Evolutionary conservation across 1,140 invertebrate genomes (phyloP), one percentile per base, ranked within the genome.

Genomic region (Oryzaephilus surinamensis): DNA sequence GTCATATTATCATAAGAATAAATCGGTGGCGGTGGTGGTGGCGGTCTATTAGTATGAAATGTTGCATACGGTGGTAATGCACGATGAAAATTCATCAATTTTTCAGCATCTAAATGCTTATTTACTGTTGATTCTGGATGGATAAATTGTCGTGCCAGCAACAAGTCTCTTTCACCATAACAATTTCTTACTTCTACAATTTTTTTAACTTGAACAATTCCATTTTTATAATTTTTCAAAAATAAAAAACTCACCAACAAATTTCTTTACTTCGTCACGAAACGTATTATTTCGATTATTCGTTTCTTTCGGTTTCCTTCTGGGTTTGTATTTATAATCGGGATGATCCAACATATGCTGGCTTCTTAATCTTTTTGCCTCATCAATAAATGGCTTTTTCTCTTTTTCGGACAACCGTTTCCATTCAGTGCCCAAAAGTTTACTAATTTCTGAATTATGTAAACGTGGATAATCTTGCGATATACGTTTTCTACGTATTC

Each of bases 341-440:
- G 79, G 79, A 61, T 83, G 72, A 51, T 82, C 79, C 36, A 77
- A 66, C 79, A 84, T 84, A 55, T 85, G 81, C 44, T 81, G 73
- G 10, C 72, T 69, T 28, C 82, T 70, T 28, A 84, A 59, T 14
- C 78, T 57, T 55, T 83, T 83, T 0, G 81, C 81, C 63, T 88
- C 84, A 56, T 90, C 85, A 43, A 89, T 88, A 55, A 89, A 90
- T 0, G 86, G 86, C 38, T 73, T 64, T 46, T 81, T 75, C 41
- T 84, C 76, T 2, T 61, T 60, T 34, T 82, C 79, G 14, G 70
- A 66, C 17, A 85, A 60, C 38, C 70, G 61, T 51, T 81, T 81
- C 82, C 83, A 86, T 45, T 77, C 71, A 1, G 67, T 54, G 5
- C 79, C 80, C 8, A 83, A 55, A n/a, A 74, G 56, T 58, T 83